Evolutionary conservation across 2,888 invertebrate species (phyloP).

Genomic region (Oscheius sp.): DNA sequence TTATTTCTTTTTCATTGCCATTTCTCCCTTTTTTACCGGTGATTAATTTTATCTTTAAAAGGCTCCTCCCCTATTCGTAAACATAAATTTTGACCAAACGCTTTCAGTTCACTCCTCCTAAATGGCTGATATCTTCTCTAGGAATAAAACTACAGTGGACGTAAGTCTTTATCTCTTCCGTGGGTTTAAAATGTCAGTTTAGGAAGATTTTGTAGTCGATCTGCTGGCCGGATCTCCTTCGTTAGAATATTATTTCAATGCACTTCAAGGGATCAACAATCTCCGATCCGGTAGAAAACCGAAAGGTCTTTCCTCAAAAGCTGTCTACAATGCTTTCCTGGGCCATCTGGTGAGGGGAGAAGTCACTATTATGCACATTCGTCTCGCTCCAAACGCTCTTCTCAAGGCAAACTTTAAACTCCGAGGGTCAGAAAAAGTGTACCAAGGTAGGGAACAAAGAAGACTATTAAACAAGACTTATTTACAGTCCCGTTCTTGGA

Average conservation of each 20-base stretch:
- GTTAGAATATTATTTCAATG: not conserved
- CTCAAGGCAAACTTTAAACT: conserved; percentile 8
- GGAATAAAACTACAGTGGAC: not conserved
- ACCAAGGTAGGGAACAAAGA: not conserved
- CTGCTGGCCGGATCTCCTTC: not conserved
- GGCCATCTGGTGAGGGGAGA: conserved; percentile 19
- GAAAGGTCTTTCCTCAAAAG: not conserved
- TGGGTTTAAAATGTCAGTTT: not conserved
- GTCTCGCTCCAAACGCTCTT: not conserved
- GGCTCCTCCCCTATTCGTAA: not conserved
- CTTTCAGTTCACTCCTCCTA: not conserved
- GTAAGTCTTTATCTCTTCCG: not conserved
- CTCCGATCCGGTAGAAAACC: conserved; percentile 1
- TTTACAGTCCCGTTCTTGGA: conserved; percentile 18
- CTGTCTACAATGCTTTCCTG: conserved; percentile 6
- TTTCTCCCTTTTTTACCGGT: no score
- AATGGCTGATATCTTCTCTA: not conserved
- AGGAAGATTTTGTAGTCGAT: conserved; percentile 6
- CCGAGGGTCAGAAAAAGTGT: conserved; percentile 1
- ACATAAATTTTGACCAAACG: conserved; percentile 1
- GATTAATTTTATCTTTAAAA: no score
- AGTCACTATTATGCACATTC: not conserved
- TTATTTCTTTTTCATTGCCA: not conserved
- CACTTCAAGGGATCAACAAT: conserved; percentile 1
- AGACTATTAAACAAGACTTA: not conserved